Evolutionary conservation across 2,797 vertebrate genomes (phyloP), one percentile per base, ranked within the genome.

Genomic region (Ptychobarbus kaznakovi): DNA sequence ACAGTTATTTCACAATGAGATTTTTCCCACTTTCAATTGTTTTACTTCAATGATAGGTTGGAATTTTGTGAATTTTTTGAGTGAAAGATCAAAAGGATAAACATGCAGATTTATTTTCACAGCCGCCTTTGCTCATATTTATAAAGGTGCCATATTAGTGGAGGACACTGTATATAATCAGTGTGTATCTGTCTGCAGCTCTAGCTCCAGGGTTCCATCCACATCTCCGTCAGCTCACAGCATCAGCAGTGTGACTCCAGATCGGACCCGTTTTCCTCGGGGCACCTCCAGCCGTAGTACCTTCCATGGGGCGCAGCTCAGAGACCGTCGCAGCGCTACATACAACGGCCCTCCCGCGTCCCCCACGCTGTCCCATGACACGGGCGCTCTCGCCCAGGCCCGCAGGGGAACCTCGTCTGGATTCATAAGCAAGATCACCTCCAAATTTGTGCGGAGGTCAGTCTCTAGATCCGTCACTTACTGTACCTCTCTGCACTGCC

Each of bases 281-380:
- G 98, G 98, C 38, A 99, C 97, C 90, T 97, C 98, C 80, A 99
- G 97, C 90, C 96, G 98, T 91, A 98, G 97, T 95, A 99, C 98
- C 80, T 99, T 99, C 93, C 97, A 99, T 0, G 98, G 98, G 12
- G 98, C 97, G 66, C 98, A 99, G 95, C 96, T 99, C 83, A 94
- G 98, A 79, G 98, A 99, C 91, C 96, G 98, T 0, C 97, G 97
- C 91, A 97, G 96, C 2, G 97, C 97, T 42, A 97, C 97, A 58
- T 98, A 99, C 92, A 98, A 98, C 20, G 98, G 98, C n/a, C 98
- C 98, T 0, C 98, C 98, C 0, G 98, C 97, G 66, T 99, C 98
- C 0, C 98, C 98, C 0, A 95, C 95, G 0, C 90, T 96, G 83
- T 97, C 97, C 2, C 98, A 99, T 0, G 98, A 99, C 84, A 95